Evolutionary conservation across 2,113 vertebrate species (phyloP), one percentile per base, ranked within the genome.

Genomic region (Anarhynchus alexandrinus): DNA sequence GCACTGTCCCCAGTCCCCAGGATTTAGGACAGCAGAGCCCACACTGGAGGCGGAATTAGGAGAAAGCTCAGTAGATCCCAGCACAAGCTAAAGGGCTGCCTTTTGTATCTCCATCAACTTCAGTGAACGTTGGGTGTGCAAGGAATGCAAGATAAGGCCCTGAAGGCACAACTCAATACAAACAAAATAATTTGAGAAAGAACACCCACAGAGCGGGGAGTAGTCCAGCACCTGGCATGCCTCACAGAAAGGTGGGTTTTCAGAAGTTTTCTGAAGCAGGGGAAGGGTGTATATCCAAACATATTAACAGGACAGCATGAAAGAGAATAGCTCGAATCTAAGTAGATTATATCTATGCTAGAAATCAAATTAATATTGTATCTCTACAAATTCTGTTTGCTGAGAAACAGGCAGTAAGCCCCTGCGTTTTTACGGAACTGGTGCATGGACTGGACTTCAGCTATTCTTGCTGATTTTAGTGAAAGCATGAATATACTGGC

Each of bases 131-230:
- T 96, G 93, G 87, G 82, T 94, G 94, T 94, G 93, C 92, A 81
- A 94, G 47, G 77, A 90, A 70, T 67, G 67, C 6, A 27, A 86
- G 94, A 95, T 85, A 91, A 88, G 61, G 86, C 69, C 89, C 83
- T 54, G 54, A 73, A 80, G 51, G 92, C 86, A 81, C 1, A 1
- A 82, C 40, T 83, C 79, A 83, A 88, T 93, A 57, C 79, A 95
- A 97, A 96, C 94, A 95, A 96, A 91, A 95, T 86, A 94, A 92
- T 96, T 95, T 95, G 82, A 92, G 76, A 74, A 87, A 94, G 96
- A 96, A 97, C 96, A 96, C 96, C 92, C 94, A 94, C 95, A 64
- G 92, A 93, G 95, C 0, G 3, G 15, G 94, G 90, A 95, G 88
- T 86, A 95, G 94, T 95, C 88, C 92, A 96, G 90, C 93, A 96